phyloP scores from a whole-genome alignment of 2,888 invertebrate genomes.

The Harmothoe impar region DNA sequence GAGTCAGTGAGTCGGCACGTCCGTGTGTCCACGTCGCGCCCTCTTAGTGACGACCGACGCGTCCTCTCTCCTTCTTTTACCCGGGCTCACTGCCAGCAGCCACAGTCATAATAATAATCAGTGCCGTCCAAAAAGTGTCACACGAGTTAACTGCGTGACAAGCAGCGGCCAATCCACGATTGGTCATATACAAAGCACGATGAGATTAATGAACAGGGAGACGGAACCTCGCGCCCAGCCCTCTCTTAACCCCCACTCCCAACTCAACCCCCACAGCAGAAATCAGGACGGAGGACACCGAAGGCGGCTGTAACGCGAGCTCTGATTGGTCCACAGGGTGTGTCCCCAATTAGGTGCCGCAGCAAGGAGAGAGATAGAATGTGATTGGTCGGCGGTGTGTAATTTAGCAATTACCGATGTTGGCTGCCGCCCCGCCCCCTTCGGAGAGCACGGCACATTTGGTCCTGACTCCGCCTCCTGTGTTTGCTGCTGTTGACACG shows the following conservation, averaged over 20 bases:
- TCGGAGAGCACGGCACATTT: slow-evolving; percentile 29
- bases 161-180: slow-evolving; percentile 60
- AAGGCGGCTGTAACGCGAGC: neutral
- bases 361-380: neutral
- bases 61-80: slow-evolving; percentile 18
- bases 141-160: slow-evolving; percentile 62
- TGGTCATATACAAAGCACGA: slow-evolving; percentile 61
- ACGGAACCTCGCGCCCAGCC: neutral
- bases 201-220: slow-evolving; percentile 58
- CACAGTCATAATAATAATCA: slow-evolving; percentile 41
- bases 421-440: slow-evolving; percentile 10
- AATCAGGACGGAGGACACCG: slow-evolving; percentile 19
- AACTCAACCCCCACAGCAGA: neutral
- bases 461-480: neutral
- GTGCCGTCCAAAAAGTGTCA: slow-evolving; percentile 49
- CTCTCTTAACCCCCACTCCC: neutral
- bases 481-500: slow-evolving; percentile 20
- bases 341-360: slow-evolving; percentile 31
- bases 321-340: neutral
- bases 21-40: neutral
- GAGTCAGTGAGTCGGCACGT: neutral
- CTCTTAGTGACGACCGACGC: neutral
- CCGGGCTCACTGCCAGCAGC: neutral
- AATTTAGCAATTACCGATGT: slow-evolving; percentile 54
- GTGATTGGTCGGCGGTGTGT: slow-evolving; percentile 49